phyloP scores from a whole-genome alignment of 2,113 vertebrate species.

The Prionailurus viverrinus region DNA sequence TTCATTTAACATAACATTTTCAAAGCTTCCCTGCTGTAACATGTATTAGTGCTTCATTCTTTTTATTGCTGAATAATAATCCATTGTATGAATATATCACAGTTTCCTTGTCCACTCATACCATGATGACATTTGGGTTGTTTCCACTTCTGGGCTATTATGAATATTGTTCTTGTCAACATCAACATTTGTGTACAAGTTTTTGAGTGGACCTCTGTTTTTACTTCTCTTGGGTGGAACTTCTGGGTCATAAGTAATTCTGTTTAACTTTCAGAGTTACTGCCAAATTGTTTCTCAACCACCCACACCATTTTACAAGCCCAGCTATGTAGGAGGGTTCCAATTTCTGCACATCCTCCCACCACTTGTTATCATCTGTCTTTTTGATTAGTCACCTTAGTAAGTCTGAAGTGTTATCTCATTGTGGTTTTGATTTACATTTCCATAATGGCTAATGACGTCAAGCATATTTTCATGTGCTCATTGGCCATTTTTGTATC shows the following conservation, averaged over 20 bases:
- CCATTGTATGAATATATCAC: background rate
- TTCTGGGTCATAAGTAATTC: background rate
- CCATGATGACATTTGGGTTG: background rate
- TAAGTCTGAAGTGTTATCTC: background rate
- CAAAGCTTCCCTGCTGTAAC: background rate
- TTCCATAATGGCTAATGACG: background rate
- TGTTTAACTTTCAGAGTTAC: background rate
- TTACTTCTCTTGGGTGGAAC: background rate
- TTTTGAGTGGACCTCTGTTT: background rate
- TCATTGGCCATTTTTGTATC: background rate
- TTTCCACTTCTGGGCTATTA: background rate
- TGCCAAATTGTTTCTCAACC: background rate
- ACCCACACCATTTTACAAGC: background rate
- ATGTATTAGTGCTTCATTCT: background rate
- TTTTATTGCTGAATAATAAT: background rate
- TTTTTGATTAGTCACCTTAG: background rate
- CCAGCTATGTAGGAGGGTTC: background rate
- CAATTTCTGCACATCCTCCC: background rate
- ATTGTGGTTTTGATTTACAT: background rate
- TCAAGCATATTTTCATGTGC: background rate
- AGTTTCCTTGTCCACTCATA: background rate
- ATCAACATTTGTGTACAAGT: background rate
- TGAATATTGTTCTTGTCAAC: background rate
- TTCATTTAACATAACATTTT: background rate
- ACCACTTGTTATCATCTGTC: background rate